Base-by-base conservation (phyloP, 2,797 vertebrate species). In the Knipowitschia caucasica region DNA sequence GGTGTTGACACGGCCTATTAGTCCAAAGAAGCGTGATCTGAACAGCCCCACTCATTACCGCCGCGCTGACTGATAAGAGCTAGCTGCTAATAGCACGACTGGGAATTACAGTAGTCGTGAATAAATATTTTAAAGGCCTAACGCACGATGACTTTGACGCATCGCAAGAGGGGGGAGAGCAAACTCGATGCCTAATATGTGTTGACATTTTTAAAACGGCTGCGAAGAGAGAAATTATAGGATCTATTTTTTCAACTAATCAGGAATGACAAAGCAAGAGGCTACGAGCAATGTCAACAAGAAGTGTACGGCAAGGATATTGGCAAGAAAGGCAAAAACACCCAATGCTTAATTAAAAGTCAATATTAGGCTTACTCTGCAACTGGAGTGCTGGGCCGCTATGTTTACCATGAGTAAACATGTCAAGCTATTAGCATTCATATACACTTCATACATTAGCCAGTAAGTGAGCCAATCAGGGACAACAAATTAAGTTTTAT, bases 11-110 rank as follows among this genome's bases (percentile, higher is more conserved):
- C 67, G 79, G 62, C 77, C 78, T 78, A 84, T 88, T 88, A 88
- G 81, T 82, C 72, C 72, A 75, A 74, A 81, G 84, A 86, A 66
- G 73, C 79, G 77, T 70, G 73, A 86, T 87, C 82, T 83, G 75
- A 80, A 65, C 83, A 81, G 83, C 62, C 80, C 39, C 43, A 73
- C 83, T 88, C 83, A 88, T 88, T 86, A 88, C 79, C 79, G 73
- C 59, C 60, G 66, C 79, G 86, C 52, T 83, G 86, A 88, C 75
- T 79, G 86, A 88, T 79, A 85, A 81, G 73, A 82, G 75, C 56
- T 71, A 49, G 78, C 84, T 86, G 84, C 78, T 83, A 82, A 83
- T 77, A 81, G 80, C 69, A 53, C 80, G 57, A 69, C 64, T 62
- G 81, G 76, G 78, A 80, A 74, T 82, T 71, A 60, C 68, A 67